A percentile compares a stretch with the other conserved stretches of the same genome.
phyloP scores from a whole-genome alignment of 1,140 invertebrate genomes.

The Pseudomyrmex cubaensis region DNA sequence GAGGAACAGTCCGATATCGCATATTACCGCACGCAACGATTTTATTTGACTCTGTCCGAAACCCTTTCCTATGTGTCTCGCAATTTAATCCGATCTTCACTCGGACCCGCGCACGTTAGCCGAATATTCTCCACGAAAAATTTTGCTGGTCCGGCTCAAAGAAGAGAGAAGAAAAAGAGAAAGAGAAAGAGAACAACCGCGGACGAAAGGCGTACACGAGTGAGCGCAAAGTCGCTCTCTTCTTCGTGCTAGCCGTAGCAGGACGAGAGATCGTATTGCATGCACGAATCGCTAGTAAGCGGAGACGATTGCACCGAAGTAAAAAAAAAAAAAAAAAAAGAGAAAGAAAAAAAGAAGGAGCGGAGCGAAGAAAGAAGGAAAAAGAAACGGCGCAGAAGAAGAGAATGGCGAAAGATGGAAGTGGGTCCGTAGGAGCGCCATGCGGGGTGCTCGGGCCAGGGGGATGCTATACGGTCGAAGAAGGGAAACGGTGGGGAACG shows the following conservation, averaged over 20 bases:
- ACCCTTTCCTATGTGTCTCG: neutral
- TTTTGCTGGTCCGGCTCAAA: slow-evolving; percentile 5
- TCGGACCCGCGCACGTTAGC: slow-evolving; percentile 1
- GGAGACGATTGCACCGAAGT: slow-evolving; percentile 83
- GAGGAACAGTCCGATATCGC: too few relatives aligned
- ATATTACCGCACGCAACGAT: neutral
- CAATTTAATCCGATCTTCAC: slow-evolving; percentile 29
- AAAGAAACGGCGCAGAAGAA: slow-evolving; percentile 36
- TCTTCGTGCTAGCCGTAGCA: slow-evolving; percentile 72
- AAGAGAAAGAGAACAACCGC: neutral
- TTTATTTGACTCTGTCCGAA: slow-evolving; percentile 4
- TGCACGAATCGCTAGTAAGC: slow-evolving; percentile 82
- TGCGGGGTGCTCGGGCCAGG: slow-evolving; percentile 65
- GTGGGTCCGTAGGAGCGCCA: slow-evolving; percentile 48
- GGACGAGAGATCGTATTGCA: slow-evolving; percentile 81
- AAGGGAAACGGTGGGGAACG: slow-evolving; percentile 19
- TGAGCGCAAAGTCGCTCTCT: slow-evolving; percentile 63
- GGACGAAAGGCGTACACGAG: slow-evolving; percentile 31
- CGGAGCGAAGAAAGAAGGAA: slow-evolving; percentile 52
- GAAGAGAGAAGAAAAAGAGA: neutral
- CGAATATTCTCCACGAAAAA: slow-evolving; percentile 31
- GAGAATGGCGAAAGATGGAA: slow-evolving; percentile 67
- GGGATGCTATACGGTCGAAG: slow-evolving; percentile 48
- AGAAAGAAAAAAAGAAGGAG: slow-evolving; percentile 2
- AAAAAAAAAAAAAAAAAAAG: slow-evolving; percentile 46